Evolutionary conservation across 2,888 invertebrate genomes (phyloP), one percentile per base, ranked within the genome.

Genomic region (Amphipyra tragopoginis): DNA sequence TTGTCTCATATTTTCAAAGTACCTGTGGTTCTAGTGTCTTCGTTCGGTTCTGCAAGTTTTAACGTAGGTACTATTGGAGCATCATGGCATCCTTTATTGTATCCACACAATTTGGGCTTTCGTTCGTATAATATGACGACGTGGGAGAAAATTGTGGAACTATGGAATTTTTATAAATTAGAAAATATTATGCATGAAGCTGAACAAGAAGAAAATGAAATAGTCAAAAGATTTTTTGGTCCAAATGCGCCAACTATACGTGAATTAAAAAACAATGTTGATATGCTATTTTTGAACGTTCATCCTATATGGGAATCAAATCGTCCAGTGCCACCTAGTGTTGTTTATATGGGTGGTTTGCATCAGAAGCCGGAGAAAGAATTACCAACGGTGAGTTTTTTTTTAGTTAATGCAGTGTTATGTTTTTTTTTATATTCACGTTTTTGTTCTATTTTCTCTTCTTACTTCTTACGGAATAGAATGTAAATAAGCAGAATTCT

Each of bases 21-120:
- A 0, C 88, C 89, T 0, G 77, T 82, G 0, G 88, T 89, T 33
- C 63, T 70, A 44, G 61, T 89, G 0, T 86, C 86, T 65, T 88
- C 89, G 0, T 57, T 85, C 0, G 83, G 84, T 29, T 54, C 73
- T 4, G 0, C 75, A 0, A 38, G 51, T 26, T 66, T 61, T 3
- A 77, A 79, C 33, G 62, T 71, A 14, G 63, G 79, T 29, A 49
- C 58, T 0, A 52, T 86, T 0, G 88, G 62, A 33, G 47, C 66
- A 33, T 65, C 83, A 0, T 55, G 40, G 10, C 84, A 88, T 67
- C 85, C 84, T 0, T 5, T 85, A 0, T 42, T 88, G 0, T 84
- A 82, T 48, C 88, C 89, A 8, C 0, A 6, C 79, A 0, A 54
- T 43, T 0, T 72, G 80, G 39, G 45, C 0, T 72, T 80, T 38